Evolutionary conservation across 2,888 invertebrate species (phyloP), one percentile per base, ranked within the genome.

Genomic region (Andrena minutula): DNA sequence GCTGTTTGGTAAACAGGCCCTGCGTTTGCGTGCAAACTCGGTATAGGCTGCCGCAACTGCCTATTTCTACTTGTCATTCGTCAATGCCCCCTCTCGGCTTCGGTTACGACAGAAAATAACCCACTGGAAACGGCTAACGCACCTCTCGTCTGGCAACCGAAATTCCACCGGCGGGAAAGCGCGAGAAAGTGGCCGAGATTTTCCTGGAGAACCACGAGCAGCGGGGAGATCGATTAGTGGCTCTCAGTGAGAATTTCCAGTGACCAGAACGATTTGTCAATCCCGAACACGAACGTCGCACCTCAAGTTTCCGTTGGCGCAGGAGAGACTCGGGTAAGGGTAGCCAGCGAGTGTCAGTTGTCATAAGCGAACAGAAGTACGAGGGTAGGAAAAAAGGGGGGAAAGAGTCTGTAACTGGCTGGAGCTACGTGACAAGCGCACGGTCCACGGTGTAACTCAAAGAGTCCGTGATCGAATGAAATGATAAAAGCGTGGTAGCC

Each of bases 1-100:
- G 87, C 86, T 90, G 89, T 90, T 90, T 90, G 90, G 85, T 84
- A 90, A 90, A 90, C 89, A 88, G 78, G 80, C 71, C 47, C 82
- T 74, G 79, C 84, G 90, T 85, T 85, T 79, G 81, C 86, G 83
- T 84, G 87, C 72, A 87, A 85, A 84, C 86, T 56, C 12, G 85
- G 82, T 71, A 86, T 74, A 83, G 84, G 58, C 65, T 53, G 81
- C 61, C 60, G 72, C 66, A 51, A 28, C 70, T 61, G 49, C 64
- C 74, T 80, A 74, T 75, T 78, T 51, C 80, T 79, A 79, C 86
- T 82, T 83, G 83, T 75, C 78, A 84, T 86, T 88, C 78, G 63
- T 71, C 82, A 79, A 77, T 80, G 82, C 64, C 70, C 78, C 78
- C 84, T 87, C 82, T 85, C 75, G 66, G 68, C 28, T 63, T 71